phyloP scores from a whole-genome alignment of 2,113 vertebrate genomes.

The Oplegnathus fasciatus region DNA sequence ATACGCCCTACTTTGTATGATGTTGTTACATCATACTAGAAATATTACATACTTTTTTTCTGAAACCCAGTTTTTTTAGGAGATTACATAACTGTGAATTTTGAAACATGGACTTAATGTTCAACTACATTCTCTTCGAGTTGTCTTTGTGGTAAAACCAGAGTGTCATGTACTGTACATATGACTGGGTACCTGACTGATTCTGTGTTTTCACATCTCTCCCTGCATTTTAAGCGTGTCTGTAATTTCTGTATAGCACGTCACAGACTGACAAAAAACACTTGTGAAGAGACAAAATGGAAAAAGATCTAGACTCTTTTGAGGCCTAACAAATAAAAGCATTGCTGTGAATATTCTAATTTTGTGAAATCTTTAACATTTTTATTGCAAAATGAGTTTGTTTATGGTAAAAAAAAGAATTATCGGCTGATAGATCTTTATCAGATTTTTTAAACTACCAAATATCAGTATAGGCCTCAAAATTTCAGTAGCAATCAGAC shows the following conservation, averaged over 20 bases:
- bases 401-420: neutral
- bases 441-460: too few species aligned
- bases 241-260: neutral
- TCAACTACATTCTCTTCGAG: slow-evolving; percentile 35
- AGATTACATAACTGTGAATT: slow-evolving; percentile 67
- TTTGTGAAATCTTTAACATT: neutral
- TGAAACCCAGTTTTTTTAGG: slow-evolving; percentile 52
- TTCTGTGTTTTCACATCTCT: neutral
- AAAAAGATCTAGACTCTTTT: neutral
- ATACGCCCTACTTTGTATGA: slow-evolving; percentile 71
- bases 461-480: neutral
- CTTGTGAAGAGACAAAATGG: neutral
- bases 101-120: slow-evolving; percentile 53
- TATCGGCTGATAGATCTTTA: neutral
- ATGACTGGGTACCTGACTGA: neutral
- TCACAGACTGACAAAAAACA: neutral
- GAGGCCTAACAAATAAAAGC: neutral
- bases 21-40: slow-evolving; percentile 73
- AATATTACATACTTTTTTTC: slow-evolving; percentile 64
- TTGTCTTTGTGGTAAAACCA: slow-evolving; percentile 27
- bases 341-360: neutral
- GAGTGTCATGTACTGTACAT: neutral
- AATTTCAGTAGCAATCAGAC: neutral
- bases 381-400: neutral
- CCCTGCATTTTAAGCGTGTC: neutral